Evolutionary conservation across 2,888 invertebrate species (phyloP).

Genomic region (Drosophila putrida): DNA sequence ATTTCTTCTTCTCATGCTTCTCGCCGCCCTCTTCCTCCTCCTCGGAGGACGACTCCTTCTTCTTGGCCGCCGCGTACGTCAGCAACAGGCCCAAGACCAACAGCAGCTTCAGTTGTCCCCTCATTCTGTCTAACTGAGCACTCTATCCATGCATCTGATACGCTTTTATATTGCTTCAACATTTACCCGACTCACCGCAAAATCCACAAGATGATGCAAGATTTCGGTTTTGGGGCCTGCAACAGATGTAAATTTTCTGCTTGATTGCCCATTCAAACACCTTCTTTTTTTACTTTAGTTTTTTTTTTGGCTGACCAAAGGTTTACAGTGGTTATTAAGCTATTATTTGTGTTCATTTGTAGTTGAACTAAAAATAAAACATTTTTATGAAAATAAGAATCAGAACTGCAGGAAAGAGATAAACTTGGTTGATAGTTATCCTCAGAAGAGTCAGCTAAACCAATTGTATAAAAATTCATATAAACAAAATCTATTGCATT

Average conservation of each 20-base stretch:
- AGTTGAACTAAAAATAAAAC: too few relatives aligned
- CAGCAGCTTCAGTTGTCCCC: slow-evolving; percentile 72
- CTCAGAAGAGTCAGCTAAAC: too few relatives aligned
- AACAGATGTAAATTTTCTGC: slow-evolving; percentile 53
- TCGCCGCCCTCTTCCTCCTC: slow-evolving; percentile 83
- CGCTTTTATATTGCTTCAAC: slow-evolving; percentile 57
- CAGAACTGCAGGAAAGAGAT: too few relatives aligned
- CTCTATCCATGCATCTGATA: slow-evolving; percentile 2
- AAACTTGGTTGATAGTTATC: too few relatives aligned
- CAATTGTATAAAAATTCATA: too few relatives aligned
- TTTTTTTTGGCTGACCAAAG: slow-evolving; percentile 4
- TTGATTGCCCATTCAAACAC: slow-evolving; percentile 45
- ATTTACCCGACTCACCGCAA: slow-evolving; percentile 54
- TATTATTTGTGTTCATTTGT: not conserved
- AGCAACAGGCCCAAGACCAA: slow-evolving; percentile 78
- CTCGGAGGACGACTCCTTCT: slow-evolving; percentile 82
- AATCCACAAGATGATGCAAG: slow-evolving; percentile 65
- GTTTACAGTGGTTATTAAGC: slow-evolving; percentile 47
- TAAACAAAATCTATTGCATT: too few relatives aligned
- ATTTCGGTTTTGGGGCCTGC: slow-evolving; percentile 15
- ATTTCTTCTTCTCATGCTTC: slow-evolving; percentile 82
- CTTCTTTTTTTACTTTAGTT: slow-evolving; percentile 9
- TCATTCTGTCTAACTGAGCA: slow-evolving; percentile 62
- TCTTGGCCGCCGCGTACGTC: slow-evolving; percentile 69
- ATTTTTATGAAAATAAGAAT: too few relatives aligned